Evolutionary conservation across 1,140 invertebrate species (phyloP), one percentile per base, ranked within the genome.

Genomic region (Gryon sp.): DNA sequence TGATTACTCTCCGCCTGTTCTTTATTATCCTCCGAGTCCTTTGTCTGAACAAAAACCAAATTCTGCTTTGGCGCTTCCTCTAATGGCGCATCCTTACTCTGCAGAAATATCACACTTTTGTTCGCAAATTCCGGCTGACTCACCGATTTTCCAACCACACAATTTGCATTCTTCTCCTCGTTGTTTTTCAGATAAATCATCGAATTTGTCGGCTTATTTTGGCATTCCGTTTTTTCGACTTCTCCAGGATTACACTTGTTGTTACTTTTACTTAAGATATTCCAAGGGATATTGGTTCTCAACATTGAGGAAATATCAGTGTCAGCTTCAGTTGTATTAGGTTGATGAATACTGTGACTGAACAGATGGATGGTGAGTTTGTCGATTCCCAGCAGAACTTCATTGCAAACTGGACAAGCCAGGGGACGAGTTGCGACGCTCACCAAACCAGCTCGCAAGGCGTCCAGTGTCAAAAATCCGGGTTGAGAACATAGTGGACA

Each of bases 331-430:
- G 15, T 46, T 41, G 22, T 68, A 74, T 18, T 50, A n/a, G n/a
- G 77, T 9, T 82, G 45, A 53, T 74, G 82, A 11, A 89, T 86
- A 1, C 91, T 90, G 83, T 95, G 94, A 18, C 91, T 92, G 78
- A 95, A 95, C 63, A 96, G 86, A 86, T 96, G 94, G 79, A 95
- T 95, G 1, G 94, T 95, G n/a, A 95, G 88, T 87, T 96, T 95
- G 86, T 95, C 94, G 48, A 96, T 90, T 2, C 94, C 94, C 46
- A 91, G 84, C 4, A 95, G 87, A 53, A 92, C 86, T 80, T 95
- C 94, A 66, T 92, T 91, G 82, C 94, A 96, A 16, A 95, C 90
- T 8, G 94, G 94, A 86, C 94, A 96, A 22, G 90, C 83, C 45
- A 95, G 84, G 41, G 92, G 93, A 60, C 93, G 91, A 20, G 93